These are phyloP conservation scores for Meleagris gallopavo DNA, from an alignment of 2,113 vertebrate species.

Conservation along the genomic window DNA sequence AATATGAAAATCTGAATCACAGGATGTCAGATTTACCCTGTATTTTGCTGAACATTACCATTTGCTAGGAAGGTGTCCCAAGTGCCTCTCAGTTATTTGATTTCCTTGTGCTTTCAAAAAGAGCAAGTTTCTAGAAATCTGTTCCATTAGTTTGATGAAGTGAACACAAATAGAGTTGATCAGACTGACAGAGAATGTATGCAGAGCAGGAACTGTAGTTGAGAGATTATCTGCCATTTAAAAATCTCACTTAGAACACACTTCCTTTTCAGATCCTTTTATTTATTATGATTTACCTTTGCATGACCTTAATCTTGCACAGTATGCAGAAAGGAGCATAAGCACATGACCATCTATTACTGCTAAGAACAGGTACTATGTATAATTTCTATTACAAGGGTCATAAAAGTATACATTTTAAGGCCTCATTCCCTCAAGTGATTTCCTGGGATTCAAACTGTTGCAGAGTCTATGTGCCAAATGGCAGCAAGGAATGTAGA, in stretches of 20 bases:
- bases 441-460: neutral
- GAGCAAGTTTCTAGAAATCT: neutral
- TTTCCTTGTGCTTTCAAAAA: neutral
- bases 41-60: neutral
- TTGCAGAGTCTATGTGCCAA: neutral
- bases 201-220: neutral
- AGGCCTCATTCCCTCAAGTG: neutral
- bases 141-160: neutral
- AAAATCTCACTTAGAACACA: neutral
- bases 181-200: neutral
- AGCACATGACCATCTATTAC: neutral
- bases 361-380: neutral
- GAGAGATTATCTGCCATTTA: neutral
- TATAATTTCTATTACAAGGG: neutral
- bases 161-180: neutral
- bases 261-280: neutral
- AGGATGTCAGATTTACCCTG: neutral
- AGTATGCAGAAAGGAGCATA: neutral
- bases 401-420: neutral
- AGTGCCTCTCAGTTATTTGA: neutral
- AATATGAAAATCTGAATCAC: neutral
- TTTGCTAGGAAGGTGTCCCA: neutral
- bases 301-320: neutral
- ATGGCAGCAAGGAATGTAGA: neutral
- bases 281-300: neutral